Evolutionary conservation across 2,888 invertebrate genomes (phyloP), one percentile per base, ranked within the genome.

Genomic region (Bellardia bayeri): DNA sequence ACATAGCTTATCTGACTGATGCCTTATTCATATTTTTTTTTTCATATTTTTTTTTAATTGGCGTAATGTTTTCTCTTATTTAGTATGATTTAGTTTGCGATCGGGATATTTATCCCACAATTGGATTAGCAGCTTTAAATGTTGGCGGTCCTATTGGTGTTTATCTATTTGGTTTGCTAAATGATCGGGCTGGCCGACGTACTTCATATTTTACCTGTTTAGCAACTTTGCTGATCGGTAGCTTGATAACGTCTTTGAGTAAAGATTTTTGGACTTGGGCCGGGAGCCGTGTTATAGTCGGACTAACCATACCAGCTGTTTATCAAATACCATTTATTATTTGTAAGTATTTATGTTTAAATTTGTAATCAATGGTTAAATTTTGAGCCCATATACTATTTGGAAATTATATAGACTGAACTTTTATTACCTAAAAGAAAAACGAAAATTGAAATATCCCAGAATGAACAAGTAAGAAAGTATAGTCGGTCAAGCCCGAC

Each of bases 271-370:
- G 97, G 96, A 95, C 95, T 88, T 98, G 98, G 97, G 96, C 97
- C 1, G 94, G 95, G 3, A 97, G 97, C 90, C 95, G 98, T 88
- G 94, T 96, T 23, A 94, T 98, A 69, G 98, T 98, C n/a, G 98
- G 98, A 3, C 94, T 98, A 7, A 98, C 98, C 0, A 97, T 98
- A 91, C 98, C 98, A 4, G 98, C 98, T 1, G 96, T 98, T 58
- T 98, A 98, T 93, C 98, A 98, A 94, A 98, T 98, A 93, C 98
- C 98, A 0, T 98, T 98, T 92, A 98, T 98, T 85, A 98, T 98
- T 91, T 97, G 98, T 98, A 94, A 95, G 96, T 95, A 91, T 33
- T 49, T 13, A 8, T 74, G 13, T 58, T 33, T 69, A 7, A 42
- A 11, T 45, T 8, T 11, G 11, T 11, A 9, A 9, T 9, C 3